These are phyloP conservation scores for Trogon melanurus DNA, from an alignment of 2,113 vertebrate species.

Conservation along the genomic window DNA sequence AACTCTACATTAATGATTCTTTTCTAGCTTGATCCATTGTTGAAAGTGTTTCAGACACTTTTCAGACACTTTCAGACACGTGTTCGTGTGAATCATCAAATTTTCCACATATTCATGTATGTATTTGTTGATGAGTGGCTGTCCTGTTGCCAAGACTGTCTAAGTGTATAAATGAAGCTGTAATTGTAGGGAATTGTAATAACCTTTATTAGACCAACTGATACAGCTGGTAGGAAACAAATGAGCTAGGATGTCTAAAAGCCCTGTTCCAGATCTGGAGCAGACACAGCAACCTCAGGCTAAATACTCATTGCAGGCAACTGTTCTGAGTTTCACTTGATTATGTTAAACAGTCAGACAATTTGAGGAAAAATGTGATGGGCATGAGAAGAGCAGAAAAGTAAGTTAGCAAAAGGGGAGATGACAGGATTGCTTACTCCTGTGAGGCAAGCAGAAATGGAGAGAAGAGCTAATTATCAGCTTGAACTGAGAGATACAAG, in stretches of 20 bases:
- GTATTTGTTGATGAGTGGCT: neutral
- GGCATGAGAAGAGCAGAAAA: neutral
- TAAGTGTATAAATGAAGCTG: slow-evolving; percentile 19
- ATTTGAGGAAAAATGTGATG: neutral
- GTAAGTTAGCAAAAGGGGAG: neutral
- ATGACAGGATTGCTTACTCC: neutral
- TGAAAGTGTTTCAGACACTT: neutral
- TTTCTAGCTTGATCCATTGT: neutral
- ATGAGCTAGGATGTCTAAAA: neutral
- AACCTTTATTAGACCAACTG: slow-evolving; percentile 41
- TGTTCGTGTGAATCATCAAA: neutral
- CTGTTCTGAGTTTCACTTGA: neutral
- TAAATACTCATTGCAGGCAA: slow-evolving; percentile 12
- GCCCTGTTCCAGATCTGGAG: neutral
- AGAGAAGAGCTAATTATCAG: neutral
- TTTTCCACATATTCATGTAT: slow-evolving; percentile 6
- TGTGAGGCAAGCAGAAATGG: neutral
- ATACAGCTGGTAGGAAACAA: slow-evolving; percentile 43
- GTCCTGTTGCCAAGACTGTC: neutral
- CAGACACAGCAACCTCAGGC: neutral
- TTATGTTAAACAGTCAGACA: slow-evolving; percentile 5
- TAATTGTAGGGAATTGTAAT: slow-evolving; percentile 19
- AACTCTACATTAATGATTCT: neutral
- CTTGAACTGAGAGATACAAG: neutral
- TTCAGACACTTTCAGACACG: too few relatives aligned